These are phyloP conservation scores for Lepus europaeus DNA, from an alignment of 2,113 vertebrate species.

Conservation along the genomic window DNA sequence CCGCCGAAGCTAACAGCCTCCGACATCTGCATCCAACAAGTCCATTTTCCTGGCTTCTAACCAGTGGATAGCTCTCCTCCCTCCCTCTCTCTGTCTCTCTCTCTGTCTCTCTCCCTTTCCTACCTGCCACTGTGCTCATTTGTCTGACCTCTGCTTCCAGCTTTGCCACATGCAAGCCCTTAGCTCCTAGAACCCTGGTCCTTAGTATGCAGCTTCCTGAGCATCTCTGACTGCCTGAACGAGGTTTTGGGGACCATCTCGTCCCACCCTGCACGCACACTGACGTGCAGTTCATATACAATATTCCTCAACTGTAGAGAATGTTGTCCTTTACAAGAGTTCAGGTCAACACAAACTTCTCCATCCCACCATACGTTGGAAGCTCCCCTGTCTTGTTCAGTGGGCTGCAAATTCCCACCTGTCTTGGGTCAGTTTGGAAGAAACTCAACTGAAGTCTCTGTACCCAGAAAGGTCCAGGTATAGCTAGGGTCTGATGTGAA, in stretches of 20 bases:
- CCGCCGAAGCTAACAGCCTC: background rate
- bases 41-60: background rate
- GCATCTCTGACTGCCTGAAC: background rate
- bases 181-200: background rate
- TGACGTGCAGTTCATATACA: background rate
- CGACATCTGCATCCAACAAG: background rate
- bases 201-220: background rate
- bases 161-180: background rate
- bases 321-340: background rate
- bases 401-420: background rate
- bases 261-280: background rate
- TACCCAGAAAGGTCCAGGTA: background rate
- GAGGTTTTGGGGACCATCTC: background rate
- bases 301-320: background rate
- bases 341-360: background rate
- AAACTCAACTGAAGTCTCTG: background rate
- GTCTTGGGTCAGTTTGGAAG: background rate
- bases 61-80: too few species aligned
- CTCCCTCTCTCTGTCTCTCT: background rate
- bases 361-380: background rate
- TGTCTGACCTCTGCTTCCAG: background rate
- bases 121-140: background rate
- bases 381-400: background rate
- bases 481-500: background rate
- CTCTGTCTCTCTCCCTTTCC: background rate